A percentile compares a stretch with the other conserved stretches of the same genome.
These are phyloP conservation scores for Aspidiotus rigidus DNA, from an alignment of 2,888 invertebrate genomes.

Conservation along the genomic window DNA sequence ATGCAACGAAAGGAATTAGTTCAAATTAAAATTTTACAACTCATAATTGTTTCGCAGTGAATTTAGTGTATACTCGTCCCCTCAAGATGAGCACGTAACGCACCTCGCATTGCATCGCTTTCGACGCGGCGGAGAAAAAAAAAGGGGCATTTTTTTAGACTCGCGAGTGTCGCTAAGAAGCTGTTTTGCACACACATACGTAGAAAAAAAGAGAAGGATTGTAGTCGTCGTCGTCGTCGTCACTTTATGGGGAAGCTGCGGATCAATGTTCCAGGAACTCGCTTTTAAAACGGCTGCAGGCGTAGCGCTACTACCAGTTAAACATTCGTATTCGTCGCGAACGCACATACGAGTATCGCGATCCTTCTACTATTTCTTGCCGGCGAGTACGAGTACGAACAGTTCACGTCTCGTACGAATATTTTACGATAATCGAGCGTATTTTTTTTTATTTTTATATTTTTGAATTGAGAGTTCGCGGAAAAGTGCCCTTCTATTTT, in stretches of 20 bases:
- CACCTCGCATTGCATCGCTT: not conserved
- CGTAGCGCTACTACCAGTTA: conserved; percentile 20
- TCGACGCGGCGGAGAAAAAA: not conserved
- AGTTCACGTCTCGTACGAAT: too few species aligned
- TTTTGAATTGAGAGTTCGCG: too few species aligned
- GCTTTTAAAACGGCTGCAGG: conserved; percentile 21
- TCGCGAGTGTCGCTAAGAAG: conserved; percentile 31
- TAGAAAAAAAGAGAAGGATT: too few species aligned
- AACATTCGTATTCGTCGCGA: conserved; percentile 22
- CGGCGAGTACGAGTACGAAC: too few species aligned
- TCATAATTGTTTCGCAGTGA: conserved; percentile 3
- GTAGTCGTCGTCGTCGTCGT: conserved; percentile 14
- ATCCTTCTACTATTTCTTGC: too few species aligned
- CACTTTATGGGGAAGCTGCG: conserved; percentile 16
- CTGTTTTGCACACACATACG: conserved; percentile 23
- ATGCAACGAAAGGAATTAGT: not conserved
- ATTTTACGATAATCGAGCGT: too few species aligned
- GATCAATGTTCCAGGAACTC: conserved; percentile 33
- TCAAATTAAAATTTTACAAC: not conserved
- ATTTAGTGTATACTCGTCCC: not conserved
- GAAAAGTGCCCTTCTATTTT: too few species aligned
- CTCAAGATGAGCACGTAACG: not conserved
- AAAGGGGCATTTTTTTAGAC: conserved; percentile 19
- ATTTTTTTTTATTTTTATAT: too few species aligned
- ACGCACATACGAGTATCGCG: conserved; percentile 3